Conservation (phyloP, 2,888 invertebrate species). For the Xylocampa areola region DNA sequence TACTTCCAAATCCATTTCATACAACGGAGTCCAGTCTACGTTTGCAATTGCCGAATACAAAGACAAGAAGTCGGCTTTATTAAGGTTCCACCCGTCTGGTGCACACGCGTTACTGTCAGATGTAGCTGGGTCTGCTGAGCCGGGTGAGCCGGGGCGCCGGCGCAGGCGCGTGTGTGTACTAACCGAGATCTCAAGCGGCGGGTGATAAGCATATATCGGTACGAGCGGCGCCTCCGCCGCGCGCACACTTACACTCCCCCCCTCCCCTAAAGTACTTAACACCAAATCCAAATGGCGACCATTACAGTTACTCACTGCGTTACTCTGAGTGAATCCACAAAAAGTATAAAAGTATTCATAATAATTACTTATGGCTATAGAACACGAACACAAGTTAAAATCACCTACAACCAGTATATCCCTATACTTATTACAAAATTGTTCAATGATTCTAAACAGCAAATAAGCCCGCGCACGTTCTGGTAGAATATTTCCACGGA, state of each 20-base stretch:
- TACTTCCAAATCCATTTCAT: slow-evolving; percentile 17
- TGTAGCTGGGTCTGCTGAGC: neutral
- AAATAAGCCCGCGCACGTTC: slow-evolving; percentile 5
- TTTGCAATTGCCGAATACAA: neutral
- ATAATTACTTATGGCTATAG: slow-evolving; percentile 1
- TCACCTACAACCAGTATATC: neutral
- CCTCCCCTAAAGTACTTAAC: slow-evolving; percentile 5
- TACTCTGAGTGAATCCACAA: too few relatives aligned
- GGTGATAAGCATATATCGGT: slow-evolving; percentile 4
- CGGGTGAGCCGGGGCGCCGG: neutral
- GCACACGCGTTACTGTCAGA: slow-evolving; percentile 11
- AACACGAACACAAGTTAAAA: slow-evolving; percentile 13
- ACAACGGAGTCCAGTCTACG: slow-evolving; percentile 22
- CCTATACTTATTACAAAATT: slow-evolving; percentile 1
- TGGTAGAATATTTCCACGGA: slow-evolving; percentile 2
- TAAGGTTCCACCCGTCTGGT: slow-evolving; percentile 21
- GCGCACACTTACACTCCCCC: neutral
- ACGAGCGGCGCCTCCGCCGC: slow-evolving; percentile 10
- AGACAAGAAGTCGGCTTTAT: too few relatives aligned
- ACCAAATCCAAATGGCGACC: slow-evolving; percentile 4
- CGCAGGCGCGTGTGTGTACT: neutral
- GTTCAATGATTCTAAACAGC: slow-evolving; percentile 4
- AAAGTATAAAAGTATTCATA: slow-evolving; percentile 6
- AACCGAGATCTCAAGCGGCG: slow-evolving; percentile 6
- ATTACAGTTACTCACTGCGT: slow-evolving; percentile 6